Conservation (phyloP, 2,113 vertebrate genomes). For the Crotalus horridus region DNA sequence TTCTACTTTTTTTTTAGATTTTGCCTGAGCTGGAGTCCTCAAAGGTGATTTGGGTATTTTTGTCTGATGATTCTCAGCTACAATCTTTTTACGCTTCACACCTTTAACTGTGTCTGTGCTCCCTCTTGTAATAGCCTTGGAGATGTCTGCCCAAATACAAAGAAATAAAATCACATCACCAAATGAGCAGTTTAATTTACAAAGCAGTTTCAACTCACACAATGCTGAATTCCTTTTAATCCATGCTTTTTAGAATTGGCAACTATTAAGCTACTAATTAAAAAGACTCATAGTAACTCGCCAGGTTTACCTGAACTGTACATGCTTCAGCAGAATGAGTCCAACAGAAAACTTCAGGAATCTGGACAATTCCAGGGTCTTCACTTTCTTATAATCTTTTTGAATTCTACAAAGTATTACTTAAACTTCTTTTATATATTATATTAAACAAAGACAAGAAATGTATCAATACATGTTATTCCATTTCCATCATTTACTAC, state of each 20-base stretch:
- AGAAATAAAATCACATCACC: constrained; percentile 22
- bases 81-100: constrained; percentile 95
- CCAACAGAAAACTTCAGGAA: background rate
- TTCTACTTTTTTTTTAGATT: constrained; percentile 71
- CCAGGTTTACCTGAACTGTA: background rate
- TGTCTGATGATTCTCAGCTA: constrained; percentile 90
- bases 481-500: background rate
- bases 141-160: constrained; percentile 69
- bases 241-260: background rate
- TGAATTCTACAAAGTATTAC: background rate
- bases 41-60: constrained; percentile 96
- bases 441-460: background rate
- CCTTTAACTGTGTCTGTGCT: constrained; percentile 85
- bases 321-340: background rate
- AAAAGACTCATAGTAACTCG: background rate
- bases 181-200: background rate
- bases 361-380: background rate
- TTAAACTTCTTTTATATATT: background rate
- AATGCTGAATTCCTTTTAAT: background rate
- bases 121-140: constrained; percentile 77
- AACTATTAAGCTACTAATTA: background rate
- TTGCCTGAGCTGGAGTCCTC: constrained; percentile 82
- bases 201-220: background rate
- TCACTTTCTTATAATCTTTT: background rate
- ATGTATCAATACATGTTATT: background rate